Evolutionary conservation across 2,797 vertebrate species (phyloP).

Genomic region (Sebastes dallii): DNA sequence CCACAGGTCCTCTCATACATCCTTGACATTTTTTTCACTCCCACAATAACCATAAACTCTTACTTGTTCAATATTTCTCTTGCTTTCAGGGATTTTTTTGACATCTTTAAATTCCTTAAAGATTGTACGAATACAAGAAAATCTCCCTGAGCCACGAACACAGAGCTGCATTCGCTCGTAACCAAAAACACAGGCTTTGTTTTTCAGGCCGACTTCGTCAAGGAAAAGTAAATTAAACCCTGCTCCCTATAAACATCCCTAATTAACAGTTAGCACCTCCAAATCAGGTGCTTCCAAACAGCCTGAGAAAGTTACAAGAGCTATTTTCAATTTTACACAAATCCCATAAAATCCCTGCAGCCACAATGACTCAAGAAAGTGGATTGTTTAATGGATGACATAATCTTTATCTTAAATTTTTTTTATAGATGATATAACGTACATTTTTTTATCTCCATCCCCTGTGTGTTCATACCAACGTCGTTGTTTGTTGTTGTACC

Average conservation of each 20-base stretch:
- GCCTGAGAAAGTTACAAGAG: constrained; percentile 48
- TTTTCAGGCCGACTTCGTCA: constrained; percentile 36
- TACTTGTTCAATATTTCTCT: not conserved
- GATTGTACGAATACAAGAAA: not conserved
- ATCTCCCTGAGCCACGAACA: constrained; percentile 7
- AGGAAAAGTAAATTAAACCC: constrained; percentile 65
- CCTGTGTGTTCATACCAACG: no score
- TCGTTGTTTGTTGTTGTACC: not conserved
- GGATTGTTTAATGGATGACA: constrained; percentile 4
- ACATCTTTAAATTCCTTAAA: constrained; percentile 33
- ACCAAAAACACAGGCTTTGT: constrained; percentile 21
- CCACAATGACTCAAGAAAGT: not conserved
- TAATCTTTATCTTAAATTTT: not conserved
- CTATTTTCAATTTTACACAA: constrained; percentile 60
- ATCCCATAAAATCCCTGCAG: constrained; percentile 31
- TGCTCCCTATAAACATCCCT: constrained; percentile 44
- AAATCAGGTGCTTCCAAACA: constrained; percentile 49
- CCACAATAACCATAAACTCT: constrained; percentile 5
- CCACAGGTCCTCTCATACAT: constrained; percentile 2
- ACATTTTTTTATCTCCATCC: not conserved
- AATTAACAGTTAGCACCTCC: constrained; percentile 45
- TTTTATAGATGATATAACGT: not conserved
- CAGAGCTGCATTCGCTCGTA: constrained; percentile 1
- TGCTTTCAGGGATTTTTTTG: constrained; percentile 9
- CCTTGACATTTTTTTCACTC: constrained; percentile 11